Base-by-base conservation (phyloP, 2,888 invertebrate species). In the Dynastes maya region DNA sequence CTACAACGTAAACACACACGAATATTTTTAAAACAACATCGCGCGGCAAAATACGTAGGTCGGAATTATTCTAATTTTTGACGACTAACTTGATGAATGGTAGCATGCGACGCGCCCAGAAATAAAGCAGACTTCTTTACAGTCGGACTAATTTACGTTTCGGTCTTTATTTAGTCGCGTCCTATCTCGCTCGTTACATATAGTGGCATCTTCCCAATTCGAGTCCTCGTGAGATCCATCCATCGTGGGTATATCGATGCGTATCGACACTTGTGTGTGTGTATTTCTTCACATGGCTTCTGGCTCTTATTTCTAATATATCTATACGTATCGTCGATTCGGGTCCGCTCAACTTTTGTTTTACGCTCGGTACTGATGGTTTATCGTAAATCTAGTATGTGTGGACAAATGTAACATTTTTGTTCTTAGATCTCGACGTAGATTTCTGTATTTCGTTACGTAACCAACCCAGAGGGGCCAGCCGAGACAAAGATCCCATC, bases 341-440 rank as follows among this genome's bases (percentile, higher is more conserved):
- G 5, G 72, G 22, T 58, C 40, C 72, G 53, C 58, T 22, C 61
- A 61, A 27, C 45, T 63, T 61, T 74, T 74, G 45, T 74, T 22
- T 61, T 74, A 61, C 55, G 72, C 72, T 40, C 13, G 82, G 79
- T 80, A 83, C 83, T 27, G 32, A 32, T 32, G 27, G 51, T 68
- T 84, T 84, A 84, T 84, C 84, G 84, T 85, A 85, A 84, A 85
- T 85, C 85, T 84, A 29, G 58, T 61, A 77, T 81, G 80, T 82
- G 81, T 82, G 82, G 83, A 85, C 85, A 84, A 85, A 85, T 85
- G 84, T 85, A 83, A 80, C 80, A 82, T 84, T 83, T 84, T 85
- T 84, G 84, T 85, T 85, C 84, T 83, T 83, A 82, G 83, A 81
- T 83, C 82, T 83, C 82, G 70, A 49, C 68, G 29, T n/a, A 27